Percentiles rank a stretch among this genome's conserved stretches.
These are phyloP conservation scores for Asobara japonica DNA, from an alignment of 1,140 invertebrate genomes.

Conservation along the genomic window DNA sequence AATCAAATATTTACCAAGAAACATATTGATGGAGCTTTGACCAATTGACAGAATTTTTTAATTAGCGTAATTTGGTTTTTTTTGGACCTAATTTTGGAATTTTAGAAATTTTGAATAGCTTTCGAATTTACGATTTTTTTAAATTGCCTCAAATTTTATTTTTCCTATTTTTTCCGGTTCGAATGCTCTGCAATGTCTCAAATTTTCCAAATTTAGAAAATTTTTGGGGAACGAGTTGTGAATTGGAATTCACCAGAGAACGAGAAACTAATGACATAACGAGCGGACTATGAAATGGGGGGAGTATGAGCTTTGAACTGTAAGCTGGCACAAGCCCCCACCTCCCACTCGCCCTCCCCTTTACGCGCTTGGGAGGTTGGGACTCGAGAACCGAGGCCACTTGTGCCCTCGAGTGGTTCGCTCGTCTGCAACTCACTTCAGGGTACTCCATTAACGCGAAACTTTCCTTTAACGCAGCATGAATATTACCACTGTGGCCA, in stretches of 20 bases:
- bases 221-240: not conserved
- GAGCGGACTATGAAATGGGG: conserved; percentile 35
- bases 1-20: too few relatives aligned
- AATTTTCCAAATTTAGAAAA: not conserved
- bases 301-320: conserved; percentile 42
- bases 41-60: too few relatives aligned
- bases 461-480: not conserved
- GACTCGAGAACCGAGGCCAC: conserved; percentile 48
- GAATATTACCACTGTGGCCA: not conserved
- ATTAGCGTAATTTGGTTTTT: too few relatives aligned
- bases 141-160: too few relatives aligned
- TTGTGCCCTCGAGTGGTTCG: conserved; percentile 47
- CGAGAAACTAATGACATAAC: conserved; percentile 32
- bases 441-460: conserved; percentile 33
- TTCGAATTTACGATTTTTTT: too few relatives aligned
- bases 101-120: not conserved
- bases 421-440: conserved; percentile 38
- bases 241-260: conserved; percentile 24
- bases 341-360: too few relatives aligned
- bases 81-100: too few relatives aligned
- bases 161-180: too few relatives aligned
- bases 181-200: too few relatives aligned
- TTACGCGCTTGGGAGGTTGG: conserved; percentile 23
- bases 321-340: conserved; percentile 30
- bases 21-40: too few relatives aligned